Percentiles rank a stretch among this genome's conserved stretches.
phyloP scores from a whole-genome alignment of 2,797 vertebrate genomes.

The Molossus molossus region DNA sequence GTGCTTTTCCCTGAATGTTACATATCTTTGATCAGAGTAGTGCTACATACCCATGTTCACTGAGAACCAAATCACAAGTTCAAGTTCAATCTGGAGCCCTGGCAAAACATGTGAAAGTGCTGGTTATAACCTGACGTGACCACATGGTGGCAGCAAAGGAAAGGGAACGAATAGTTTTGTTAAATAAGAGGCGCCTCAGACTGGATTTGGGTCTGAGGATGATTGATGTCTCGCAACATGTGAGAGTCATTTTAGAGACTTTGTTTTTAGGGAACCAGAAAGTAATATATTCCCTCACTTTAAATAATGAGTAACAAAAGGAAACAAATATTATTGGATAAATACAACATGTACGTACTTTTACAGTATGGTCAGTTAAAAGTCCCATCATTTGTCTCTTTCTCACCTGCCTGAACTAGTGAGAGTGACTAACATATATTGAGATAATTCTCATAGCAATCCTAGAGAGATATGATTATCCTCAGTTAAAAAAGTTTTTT shows the following conservation, averaged over 20 bases:
- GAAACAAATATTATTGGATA: constrained; percentile 18
- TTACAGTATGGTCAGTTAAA: background rate
- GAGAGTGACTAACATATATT: background rate
- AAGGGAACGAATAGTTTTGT: background rate
- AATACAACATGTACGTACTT: background rate
- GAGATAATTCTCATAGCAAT: constrained; percentile 22
- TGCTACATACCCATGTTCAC: background rate
- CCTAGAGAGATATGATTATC: background rate
- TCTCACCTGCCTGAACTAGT: background rate
- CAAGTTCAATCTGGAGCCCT: background rate
- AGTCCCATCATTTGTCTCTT: background rate
- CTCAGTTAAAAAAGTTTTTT: background rate
- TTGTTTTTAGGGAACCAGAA: constrained; percentile 54
- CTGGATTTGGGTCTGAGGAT: background rate
- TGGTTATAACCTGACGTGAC: background rate
- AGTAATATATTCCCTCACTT: background rate
- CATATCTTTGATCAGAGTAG: background rate
- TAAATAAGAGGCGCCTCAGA: background rate
- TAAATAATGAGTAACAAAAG: background rate
- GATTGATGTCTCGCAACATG: background rate
- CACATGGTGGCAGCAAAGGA: constrained; percentile 78
- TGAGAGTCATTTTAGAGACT: background rate
- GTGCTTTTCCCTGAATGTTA: background rate
- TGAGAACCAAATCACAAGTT: background rate
- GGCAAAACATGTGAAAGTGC: background rate